These are phyloP conservation scores for Excalfactoria chinensis DNA, from an alignment of 2,113 vertebrate genomes.

Conservation along the genomic window DNA sequence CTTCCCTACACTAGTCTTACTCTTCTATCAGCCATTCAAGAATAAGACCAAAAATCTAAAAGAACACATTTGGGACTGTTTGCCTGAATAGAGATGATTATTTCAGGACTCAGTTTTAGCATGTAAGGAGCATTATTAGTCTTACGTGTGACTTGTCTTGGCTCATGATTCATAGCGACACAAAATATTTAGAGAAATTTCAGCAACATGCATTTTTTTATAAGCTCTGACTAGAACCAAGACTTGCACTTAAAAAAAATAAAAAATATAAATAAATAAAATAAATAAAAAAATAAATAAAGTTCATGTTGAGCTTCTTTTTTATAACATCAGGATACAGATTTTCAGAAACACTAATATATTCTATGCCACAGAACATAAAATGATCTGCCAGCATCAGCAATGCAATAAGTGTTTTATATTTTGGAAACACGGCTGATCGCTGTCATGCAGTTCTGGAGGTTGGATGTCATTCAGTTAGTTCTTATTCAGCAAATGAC, in stretches of 20 bases:
- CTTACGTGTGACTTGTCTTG: not conserved
- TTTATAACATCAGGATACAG: not conserved
- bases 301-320: not conserved
- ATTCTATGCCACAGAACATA: constrained; percentile 16
- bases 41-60: not conserved
- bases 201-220: not conserved
- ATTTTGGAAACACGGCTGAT: not conserved
- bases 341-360: not conserved
- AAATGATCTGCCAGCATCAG: constrained; percentile 18
- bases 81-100: not conserved
- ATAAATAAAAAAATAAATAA: not conserved
- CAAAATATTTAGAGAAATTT: not conserved
- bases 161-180: not conserved
- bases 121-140: not conserved
- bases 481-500: constrained; percentile 37
- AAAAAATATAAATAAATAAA: no score
- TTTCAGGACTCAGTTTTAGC: not conserved
- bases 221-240: not conserved
- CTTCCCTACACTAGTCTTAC: not conserved
- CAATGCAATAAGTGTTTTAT: constrained; percentile 8
- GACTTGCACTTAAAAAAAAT: not conserved
- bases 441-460: not conserved
- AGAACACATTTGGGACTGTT: not conserved
- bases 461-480: constrained; percentile 51
- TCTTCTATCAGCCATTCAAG: not conserved